These are phyloP conservation scores for Burhinus oedicnemus DNA, from an alignment of 2,113 vertebrate species.

Conservation along the genomic window DNA sequence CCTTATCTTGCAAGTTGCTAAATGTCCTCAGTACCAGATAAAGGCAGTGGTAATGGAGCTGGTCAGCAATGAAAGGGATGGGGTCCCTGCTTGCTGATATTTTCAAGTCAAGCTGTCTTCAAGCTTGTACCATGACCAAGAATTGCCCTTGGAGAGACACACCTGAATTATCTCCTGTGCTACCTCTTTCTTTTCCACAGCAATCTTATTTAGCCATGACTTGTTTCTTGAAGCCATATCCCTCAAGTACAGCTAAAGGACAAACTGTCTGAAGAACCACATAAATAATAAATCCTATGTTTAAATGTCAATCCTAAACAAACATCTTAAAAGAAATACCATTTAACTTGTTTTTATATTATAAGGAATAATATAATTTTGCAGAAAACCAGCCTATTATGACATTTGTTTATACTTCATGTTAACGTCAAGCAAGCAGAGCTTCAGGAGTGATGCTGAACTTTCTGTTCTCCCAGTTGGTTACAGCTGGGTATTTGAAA, in stretches of 20 bases:
- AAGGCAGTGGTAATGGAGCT: background rate
- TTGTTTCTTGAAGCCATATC: background rate
- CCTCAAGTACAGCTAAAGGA: conserved; percentile 22
- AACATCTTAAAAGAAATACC: background rate
- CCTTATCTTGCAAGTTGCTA: background rate
- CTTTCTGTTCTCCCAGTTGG: background rate
- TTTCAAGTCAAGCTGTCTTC: background rate
- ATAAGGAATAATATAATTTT: conserved; percentile 13
- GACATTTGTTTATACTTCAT: conserved; percentile 17
- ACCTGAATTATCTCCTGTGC: background rate
- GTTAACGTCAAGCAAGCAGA: background rate
- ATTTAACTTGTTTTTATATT: background rate
- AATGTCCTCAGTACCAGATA: background rate
- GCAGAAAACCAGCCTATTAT: background rate
- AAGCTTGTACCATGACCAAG: background rate
- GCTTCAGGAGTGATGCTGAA: background rate
- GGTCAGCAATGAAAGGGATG: background rate
- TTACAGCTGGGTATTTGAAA: background rate
- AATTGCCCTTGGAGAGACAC: background rate
- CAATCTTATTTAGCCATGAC: background rate
- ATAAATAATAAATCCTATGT: conserved; percentile 38
- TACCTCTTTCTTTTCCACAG: background rate
- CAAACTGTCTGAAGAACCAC: background rate
- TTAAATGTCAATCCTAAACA: conserved; percentile 47
- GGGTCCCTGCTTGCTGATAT: background rate